Base-by-base conservation (phyloP, 2,888 invertebrate genomes). In the Eueremaeus valkanovi region DNA sequence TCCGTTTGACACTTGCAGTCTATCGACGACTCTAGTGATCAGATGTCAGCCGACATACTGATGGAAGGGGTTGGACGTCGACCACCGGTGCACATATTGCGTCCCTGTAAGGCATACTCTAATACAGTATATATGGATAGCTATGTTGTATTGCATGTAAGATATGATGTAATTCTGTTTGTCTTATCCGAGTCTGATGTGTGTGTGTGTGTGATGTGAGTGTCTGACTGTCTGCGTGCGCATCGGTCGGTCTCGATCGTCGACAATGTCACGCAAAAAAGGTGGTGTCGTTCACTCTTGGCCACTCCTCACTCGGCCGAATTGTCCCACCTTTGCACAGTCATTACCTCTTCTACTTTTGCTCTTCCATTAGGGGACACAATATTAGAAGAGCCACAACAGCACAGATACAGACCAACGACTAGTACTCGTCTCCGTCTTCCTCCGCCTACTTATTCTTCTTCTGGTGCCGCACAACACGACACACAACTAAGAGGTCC, bases 261-360 rank as follows among this genome's bases (percentile, higher is more conserved):
- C 63, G 18, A 63, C 63, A 63, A 31, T 68, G 68, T 40, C 68
- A 40, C 36, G 40, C 68, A 68, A 42, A 68, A 68, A 68, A 68
- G 68, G 68, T 68, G 68, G 68, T 68, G 68, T 68, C 68, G 42
- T 24, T 68, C 24, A 1, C 33, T 18, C 6, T 68, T 68, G 68
- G 68, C 68, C 68, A 68, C 68, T 68, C 68, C 68, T 68, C 42
- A 42, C 33, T 3, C 63, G 63, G 63, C 63, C 63, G n/a, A 68
- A 40, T 16, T 68, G 68, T 68, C 40, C 68, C 68, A 68, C 68
- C 68, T 68, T 68, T 68, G 36, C n/a, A n/a, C 21, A n/a, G n/a
- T 8, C 8, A 33, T 63, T 63, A 63, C 63, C 63, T 63, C 63
- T 63, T 63, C 63, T 63, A 63, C 63, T 63, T 63, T 61, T 55